A percentile compares a stretch with the other conserved stretches of the same genome.
These are phyloP conservation scores for Climacteris rufus DNA, from an alignment of 2,113 vertebrate genomes.

Conservation along the genomic window DNA sequence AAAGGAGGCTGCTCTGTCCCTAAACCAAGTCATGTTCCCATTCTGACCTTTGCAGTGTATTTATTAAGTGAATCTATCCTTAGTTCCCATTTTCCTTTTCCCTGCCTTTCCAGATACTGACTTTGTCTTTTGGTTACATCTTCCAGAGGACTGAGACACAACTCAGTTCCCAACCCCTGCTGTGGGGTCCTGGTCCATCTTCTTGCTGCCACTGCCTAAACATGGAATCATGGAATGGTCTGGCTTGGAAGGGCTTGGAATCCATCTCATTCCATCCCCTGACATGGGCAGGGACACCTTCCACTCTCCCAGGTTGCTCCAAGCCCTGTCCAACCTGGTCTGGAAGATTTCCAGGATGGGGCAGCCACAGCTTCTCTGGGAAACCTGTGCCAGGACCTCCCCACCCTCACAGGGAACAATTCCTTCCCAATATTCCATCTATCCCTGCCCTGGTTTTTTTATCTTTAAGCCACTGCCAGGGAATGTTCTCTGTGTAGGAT, in stretches of 20 bases:
- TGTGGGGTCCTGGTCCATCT: background rate
- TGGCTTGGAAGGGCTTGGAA: background rate
- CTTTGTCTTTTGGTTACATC: background rate
- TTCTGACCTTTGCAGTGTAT: background rate
- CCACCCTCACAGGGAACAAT: rapidly evolving
- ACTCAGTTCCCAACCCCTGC: background rate
- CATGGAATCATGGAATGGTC: background rate
- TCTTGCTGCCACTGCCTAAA: background rate
- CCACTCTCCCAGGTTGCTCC: rapidly evolving
- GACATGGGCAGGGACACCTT: background rate
- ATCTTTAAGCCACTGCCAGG: background rate
- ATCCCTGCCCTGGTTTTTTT: no score
- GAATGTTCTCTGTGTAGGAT: background rate
- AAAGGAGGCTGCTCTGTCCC: background rate
- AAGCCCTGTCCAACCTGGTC: rapidly evolving
- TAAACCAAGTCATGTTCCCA: background rate
- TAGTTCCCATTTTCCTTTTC: background rate
- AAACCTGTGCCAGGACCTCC: rapidly evolving
- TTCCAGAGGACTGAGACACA: background rate
- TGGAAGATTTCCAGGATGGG: background rate
- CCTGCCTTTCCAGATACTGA: background rate
- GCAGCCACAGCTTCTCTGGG: background rate
- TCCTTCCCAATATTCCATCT: background rate
- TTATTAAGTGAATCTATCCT: background rate
- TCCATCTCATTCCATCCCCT: rapidly evolving